A percentile compares a stretch with the other conserved stretches of the same genome.
Conservation (phyloP, 2,888 invertebrate genomes). For the Cephus rjabovi region DNA sequence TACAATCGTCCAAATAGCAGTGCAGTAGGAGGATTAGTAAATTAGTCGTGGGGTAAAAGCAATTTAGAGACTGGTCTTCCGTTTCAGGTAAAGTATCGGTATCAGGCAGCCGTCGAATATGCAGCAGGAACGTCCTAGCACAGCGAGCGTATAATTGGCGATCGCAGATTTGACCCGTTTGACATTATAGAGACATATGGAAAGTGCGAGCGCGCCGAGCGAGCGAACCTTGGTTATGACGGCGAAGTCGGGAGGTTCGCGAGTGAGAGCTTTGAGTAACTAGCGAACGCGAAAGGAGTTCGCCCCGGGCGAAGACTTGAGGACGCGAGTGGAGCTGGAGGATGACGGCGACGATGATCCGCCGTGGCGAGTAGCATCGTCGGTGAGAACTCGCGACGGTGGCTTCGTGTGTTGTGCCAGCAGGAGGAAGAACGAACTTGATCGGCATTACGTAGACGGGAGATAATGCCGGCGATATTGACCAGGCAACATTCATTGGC, state of each 20-base stretch:
- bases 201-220: conserved; percentile 11
- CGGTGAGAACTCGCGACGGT: conserved; percentile 12
- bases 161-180: neutral
- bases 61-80: neutral
- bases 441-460: neutral
- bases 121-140: neutral
- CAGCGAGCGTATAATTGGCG: neutral
- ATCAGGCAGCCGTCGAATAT: neutral
- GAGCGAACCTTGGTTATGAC: conserved; percentile 50
- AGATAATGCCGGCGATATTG: neutral
- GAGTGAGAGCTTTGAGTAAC: conserved; percentile 21
- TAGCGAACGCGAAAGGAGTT: conserved; percentile 23
- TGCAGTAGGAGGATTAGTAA: neutral
- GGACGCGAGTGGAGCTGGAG: neutral
- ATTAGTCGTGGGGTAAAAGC: neutral
- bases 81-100: neutral
- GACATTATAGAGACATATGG: neutral
- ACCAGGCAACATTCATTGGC: conserved; percentile 34
- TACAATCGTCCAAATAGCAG: neutral
- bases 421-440: neutral
- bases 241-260: conserved; percentile 57
- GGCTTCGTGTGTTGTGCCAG: conserved; percentile 7
- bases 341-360: neutral
- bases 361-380: conserved; percentile 27
- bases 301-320: neutral